phyloP scores from a whole-genome alignment of 2,888 invertebrate species.

The Agrotis puta region DNA sequence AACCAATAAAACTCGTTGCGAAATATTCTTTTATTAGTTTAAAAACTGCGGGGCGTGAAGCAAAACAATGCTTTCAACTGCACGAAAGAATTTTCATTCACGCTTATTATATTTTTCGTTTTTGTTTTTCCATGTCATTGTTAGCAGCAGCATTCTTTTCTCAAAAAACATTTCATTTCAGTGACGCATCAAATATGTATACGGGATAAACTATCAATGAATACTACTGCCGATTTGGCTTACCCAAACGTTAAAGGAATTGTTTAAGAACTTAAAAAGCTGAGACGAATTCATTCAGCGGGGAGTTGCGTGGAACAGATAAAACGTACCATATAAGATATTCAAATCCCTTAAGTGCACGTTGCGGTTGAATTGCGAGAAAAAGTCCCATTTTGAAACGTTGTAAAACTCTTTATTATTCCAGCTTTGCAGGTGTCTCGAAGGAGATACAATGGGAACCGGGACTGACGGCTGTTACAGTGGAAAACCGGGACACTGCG shows the following conservation, averaged over 20 bases:
- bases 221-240: slow-evolving; percentile 58
- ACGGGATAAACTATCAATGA: slow-evolving; percentile 51
- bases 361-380: slow-evolving; percentile 90
- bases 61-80: slow-evolving; percentile 46
- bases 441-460: slow-evolving; percentile 81
- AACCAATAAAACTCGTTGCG: slow-evolving; percentile 40
- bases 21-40: slow-evolving; percentile 42
- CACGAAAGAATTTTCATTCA: slow-evolving; percentile 26
- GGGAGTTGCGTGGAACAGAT: slow-evolving; percentile 85
- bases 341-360: slow-evolving; percentile 91
- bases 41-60: slow-evolving; percentile 16
- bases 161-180: background rate
- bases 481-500: slow-evolving; percentile 68
- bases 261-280: slow-evolving; percentile 82
- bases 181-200: slow-evolving; percentile 40
- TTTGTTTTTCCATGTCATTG: slow-evolving; percentile 20
- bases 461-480: slow-evolving; percentile 78
- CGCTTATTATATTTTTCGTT: slow-evolving; percentile 24
- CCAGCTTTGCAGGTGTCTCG: slow-evolving; percentile 88
- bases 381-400: slow-evolving; percentile 89
- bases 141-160: slow-evolving; percentile 20
- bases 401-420: slow-evolving; percentile 90
- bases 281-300: slow-evolving; percentile 79
- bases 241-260: slow-evolving; percentile 76
- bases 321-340: slow-evolving; percentile 89